Conservation (phyloP, 1,140 invertebrate genomes). For the Dreissena polymorpha region DNA sequence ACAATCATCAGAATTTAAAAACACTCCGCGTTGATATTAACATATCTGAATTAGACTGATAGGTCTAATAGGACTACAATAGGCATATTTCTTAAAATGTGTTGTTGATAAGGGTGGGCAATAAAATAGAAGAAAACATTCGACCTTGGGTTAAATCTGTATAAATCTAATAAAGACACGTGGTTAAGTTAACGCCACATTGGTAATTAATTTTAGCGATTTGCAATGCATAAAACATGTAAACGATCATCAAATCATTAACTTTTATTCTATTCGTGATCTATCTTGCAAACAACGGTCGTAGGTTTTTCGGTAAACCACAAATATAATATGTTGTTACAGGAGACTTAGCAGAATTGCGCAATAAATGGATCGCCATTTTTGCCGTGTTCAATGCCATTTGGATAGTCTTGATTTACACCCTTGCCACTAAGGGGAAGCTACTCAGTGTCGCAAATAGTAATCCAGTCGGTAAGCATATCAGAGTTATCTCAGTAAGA, state of each 20-base stretch:
- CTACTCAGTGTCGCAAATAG: slow-evolving; percentile 63
- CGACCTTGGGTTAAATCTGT: no score
- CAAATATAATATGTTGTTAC: slow-evolving; percentile 21
- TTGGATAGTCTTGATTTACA: slow-evolving; percentile 69
- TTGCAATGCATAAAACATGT: neutral
- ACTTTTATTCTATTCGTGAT: no score
- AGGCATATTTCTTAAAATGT: no score
- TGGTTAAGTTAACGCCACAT: no score
- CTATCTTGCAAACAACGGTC: neutral
- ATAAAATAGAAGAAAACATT: no score
- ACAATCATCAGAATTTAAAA: no score
- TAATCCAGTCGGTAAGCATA: slow-evolving; percentile 69
- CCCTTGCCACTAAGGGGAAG: slow-evolving; percentile 61
- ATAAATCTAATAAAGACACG: no score
- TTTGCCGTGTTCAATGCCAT: slow-evolving; percentile 67
- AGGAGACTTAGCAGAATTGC: slow-evolving; percentile 64
- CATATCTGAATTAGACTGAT: no score
- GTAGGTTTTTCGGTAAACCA: neutral
- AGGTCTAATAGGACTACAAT: no score
- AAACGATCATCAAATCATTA: neutral
- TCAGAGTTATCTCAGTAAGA: neutral
- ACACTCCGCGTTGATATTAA: no score
- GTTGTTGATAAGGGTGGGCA: no score
- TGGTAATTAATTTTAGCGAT: neutral
- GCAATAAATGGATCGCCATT: slow-evolving; percentile 67